A percentile compares a stretch with the other conserved stretches of the same genome.
Conservation (phyloP, 2,113 vertebrate species). For the Pseudopodoces humilis region DNA sequence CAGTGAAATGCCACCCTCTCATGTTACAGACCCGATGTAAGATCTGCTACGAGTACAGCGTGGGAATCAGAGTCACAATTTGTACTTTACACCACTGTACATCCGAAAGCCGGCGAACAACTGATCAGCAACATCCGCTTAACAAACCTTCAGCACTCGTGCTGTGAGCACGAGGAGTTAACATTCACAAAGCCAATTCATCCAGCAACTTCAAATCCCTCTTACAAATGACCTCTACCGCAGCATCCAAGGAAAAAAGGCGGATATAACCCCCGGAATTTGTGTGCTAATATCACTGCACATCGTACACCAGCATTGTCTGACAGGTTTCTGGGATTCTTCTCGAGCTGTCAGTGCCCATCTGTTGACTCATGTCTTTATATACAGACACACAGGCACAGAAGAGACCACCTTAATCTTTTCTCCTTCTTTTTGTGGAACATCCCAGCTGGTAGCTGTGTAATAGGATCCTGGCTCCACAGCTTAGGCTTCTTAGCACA, state of each 20-base stretch:
- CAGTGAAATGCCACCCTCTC: background rate
- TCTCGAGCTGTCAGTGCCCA: background rate
- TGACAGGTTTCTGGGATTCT: background rate
- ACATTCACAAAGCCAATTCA: background rate
- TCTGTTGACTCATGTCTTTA: background rate
- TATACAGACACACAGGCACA: background rate
- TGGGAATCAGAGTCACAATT: background rate
- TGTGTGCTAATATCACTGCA: background rate
- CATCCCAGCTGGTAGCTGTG: background rate
- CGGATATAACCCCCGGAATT: background rate
- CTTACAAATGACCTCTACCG: background rate
- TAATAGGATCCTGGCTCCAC: background rate
- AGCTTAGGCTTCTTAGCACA: background rate
- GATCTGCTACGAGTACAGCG: accelerated
- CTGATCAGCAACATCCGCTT: background rate
- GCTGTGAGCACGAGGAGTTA: background rate
- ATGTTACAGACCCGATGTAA: background rate
- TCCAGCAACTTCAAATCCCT: background rate
- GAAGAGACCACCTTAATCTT: background rate
- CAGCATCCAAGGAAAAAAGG: background rate
- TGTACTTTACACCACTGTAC: background rate
- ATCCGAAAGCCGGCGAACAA: background rate
- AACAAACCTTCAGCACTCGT: accelerated
- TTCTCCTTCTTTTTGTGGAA: background rate
- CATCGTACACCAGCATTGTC: background rate